Percentiles rank a stretch among this genome's conserved stretches.
phyloP scores from a whole-genome alignment of 2,797 vertebrate species.

The Loris lydekkerianus region DNA sequence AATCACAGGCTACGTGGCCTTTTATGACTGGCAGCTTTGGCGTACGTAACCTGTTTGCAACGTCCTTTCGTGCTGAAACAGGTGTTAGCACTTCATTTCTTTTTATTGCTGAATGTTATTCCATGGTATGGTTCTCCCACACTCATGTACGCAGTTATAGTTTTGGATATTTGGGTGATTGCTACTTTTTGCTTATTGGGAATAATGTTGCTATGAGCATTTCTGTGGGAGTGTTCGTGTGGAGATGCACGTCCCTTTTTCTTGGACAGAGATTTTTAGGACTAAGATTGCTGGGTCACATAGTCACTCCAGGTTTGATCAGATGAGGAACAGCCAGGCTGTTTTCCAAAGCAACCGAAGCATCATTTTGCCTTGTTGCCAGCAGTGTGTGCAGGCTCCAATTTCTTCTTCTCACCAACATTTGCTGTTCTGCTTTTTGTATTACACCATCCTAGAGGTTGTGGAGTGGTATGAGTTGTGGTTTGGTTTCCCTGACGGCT shows the following conservation, averaged over 20 bases:
- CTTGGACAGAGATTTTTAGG: not conserved
- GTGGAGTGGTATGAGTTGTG: not conserved
- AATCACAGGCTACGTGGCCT: not conserved
- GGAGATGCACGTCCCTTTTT: not conserved
- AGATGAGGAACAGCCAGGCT: not conserved
- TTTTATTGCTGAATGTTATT: not conserved
- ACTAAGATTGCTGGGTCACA: not conserved
- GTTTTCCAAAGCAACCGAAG: not conserved
- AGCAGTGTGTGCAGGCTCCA: not conserved
- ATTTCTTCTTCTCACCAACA: not conserved
- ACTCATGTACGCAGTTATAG: not conserved
- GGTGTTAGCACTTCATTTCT: not conserved
- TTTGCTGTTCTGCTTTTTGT: not conserved
- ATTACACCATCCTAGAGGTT: not conserved
- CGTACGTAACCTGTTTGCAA: not conserved
- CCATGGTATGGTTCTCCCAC: not conserved
- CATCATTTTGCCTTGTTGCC: not conserved
- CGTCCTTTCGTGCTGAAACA: not conserved
- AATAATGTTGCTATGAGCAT: not conserved
- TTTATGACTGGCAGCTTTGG: constrained; percentile 1
- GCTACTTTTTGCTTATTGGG: not conserved
- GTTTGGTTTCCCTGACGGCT: not conserved
- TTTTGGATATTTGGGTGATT: not conserved
- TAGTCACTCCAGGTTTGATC: not conserved
- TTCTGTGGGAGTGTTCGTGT: not conserved